These are phyloP conservation scores for Cochlearius cochlearius DNA, from an alignment of 2,113 vertebrate species.

Conservation along the genomic window DNA sequence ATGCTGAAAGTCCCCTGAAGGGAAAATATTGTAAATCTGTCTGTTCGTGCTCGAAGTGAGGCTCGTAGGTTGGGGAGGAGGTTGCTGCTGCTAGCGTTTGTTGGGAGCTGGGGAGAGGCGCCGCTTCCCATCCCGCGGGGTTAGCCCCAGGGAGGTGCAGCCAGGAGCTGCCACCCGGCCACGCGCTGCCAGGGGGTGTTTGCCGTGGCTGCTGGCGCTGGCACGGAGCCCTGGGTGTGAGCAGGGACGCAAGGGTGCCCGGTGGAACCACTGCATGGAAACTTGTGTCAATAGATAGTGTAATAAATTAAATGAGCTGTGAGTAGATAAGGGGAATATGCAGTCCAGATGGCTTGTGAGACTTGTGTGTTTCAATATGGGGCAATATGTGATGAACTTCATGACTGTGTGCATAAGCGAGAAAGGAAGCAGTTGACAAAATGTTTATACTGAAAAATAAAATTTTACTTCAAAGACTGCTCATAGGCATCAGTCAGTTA, in stretches of 20 bases:
- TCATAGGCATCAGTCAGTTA: background rate
- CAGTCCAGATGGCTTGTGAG: background rate
- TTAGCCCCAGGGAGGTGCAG: background rate
- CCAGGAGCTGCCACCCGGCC: background rate
- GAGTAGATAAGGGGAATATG: background rate
- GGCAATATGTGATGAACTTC: background rate
- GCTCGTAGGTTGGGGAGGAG: background rate
- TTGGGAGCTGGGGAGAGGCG: background rate
- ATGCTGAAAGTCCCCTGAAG: conserved; percentile 41
- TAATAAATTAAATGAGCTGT: background rate
- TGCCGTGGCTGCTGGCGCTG: background rate
- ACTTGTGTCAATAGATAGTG: background rate
- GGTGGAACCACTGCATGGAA: background rate
- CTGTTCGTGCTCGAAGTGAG: background rate
- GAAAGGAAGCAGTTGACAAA: background rate
- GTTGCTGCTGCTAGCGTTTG: background rate
- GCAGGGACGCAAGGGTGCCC: accelerated
- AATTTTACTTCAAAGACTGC: background rate
- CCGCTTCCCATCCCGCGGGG: background rate
- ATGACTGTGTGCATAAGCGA: background rate
- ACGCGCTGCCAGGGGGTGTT: accelerated
- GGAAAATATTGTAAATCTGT: conserved; percentile 37
- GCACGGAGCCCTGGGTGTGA: background rate
- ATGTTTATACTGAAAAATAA: background rate
- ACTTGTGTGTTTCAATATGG: background rate